These are phyloP conservation scores for Panagrolaimus sp. DNA, from an alignment of 1,140 invertebrate genomes.

Conservation along the genomic window DNA sequence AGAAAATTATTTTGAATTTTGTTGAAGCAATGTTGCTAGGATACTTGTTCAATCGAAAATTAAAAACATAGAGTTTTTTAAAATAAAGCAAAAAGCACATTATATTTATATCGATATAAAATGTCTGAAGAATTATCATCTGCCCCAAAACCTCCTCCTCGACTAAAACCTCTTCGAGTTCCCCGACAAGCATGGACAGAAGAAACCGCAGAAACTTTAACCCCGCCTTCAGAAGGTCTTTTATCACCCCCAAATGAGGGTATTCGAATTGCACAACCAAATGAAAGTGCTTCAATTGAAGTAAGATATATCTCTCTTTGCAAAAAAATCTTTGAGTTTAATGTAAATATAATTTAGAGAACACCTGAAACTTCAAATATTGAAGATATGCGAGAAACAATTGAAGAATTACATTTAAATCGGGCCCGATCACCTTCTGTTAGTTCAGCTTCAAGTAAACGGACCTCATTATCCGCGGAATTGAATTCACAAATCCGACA, in stretches of 20 bases:
- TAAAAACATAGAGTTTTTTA: too few relatives aligned
- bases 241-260: not conserved
- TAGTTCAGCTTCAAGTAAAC: constrained; percentile 24
- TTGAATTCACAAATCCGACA: constrained; percentile 38
- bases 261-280: not conserved
- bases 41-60: too few relatives aligned
- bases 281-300: constrained; percentile 11
- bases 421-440: constrained; percentile 1
- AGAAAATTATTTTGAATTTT: too few relatives aligned
- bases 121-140: too few relatives aligned
- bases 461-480: constrained; percentile 28
- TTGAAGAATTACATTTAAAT: not conserved
- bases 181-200: constrained; percentile 1
- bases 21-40: too few relatives aligned
- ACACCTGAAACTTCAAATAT: constrained; percentile 12
- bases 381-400: not conserved
- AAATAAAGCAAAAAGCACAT: too few relatives aligned
- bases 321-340: not conserved
- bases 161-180: not conserved
- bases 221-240: not conserved
- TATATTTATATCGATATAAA: too few relatives aligned
- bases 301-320: not conserved
- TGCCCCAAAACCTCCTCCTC: not conserved
- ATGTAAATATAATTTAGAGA: not conserved
- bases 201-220: not conserved